These are phyloP conservation scores for Microtus richardsoni DNA, from an alignment of 2,113 vertebrate species.

Conservation along the genomic window DNA sequence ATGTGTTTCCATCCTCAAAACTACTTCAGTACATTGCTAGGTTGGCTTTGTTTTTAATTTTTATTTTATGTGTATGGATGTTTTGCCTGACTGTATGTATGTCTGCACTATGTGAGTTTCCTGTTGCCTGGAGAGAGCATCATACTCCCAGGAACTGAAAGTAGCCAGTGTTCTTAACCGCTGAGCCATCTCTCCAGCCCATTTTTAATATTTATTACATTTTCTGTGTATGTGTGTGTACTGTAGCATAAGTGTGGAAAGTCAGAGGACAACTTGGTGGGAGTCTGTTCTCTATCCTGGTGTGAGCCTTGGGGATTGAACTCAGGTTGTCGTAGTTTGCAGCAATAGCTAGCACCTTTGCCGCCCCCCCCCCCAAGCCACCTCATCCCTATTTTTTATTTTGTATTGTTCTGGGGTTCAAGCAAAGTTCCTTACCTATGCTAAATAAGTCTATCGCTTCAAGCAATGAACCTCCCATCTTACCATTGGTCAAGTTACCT, in stretches of 20 bases:
- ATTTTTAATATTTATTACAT: not conserved
- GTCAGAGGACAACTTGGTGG: not conserved
- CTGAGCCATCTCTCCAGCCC: no score
- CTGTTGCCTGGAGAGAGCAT: not conserved
- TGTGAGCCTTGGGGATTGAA: no score
- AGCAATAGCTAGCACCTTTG: not conserved
- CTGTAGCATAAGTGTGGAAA: not conserved
- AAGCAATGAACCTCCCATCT: not conserved
- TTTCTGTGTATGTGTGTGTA: not conserved
- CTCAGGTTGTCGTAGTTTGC: not conserved
- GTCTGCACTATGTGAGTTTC: not conserved
- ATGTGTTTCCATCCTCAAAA: conserved; percentile 23
- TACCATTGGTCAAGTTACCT: not conserved
- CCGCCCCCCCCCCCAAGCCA: not conserved
- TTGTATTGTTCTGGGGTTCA: not conserved
- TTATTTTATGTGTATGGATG: not conserved
- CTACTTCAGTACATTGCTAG: not conserved
- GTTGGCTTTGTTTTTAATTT: not conserved
- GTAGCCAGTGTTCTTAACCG: not conserved
- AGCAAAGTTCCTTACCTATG: not conserved
- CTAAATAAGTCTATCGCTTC: not conserved
- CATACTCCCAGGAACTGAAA: not conserved
- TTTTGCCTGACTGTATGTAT: not conserved
- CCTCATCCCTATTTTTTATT: not conserved
- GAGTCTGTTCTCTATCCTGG: no score